Percentiles rank a stretch among this genome's conserved stretches.
phyloP scores from a whole-genome alignment of 2,113 vertebrate genomes.

The Butorides virescens region DNA sequence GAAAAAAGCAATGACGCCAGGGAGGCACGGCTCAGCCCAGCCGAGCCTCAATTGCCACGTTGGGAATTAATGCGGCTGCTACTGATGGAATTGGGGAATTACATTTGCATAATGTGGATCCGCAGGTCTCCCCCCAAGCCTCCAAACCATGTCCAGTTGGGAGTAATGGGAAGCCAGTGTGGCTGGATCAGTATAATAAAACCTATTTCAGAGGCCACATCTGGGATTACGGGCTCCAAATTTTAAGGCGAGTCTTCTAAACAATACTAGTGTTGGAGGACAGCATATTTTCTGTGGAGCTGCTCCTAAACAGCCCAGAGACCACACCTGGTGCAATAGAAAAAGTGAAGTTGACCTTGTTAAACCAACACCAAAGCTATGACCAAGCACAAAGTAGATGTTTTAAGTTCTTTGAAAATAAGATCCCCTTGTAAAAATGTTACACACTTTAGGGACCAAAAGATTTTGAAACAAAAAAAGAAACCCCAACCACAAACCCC shows the following conservation, averaged over 20 bases:
- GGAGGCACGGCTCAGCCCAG: not conserved
- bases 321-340: not conserved
- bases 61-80: not conserved
- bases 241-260: not conserved
- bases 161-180: not conserved
- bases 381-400: not conserved
- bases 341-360: not conserved
- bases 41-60: not conserved
- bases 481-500: not conserved
- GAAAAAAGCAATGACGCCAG: slow-evolving; percentile 16
- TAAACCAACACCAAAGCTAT: not conserved
- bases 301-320: not conserved
- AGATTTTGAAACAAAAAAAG: not conserved
- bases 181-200: not conserved
- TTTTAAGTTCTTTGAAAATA: not conserved
- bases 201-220: not conserved
- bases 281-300: not conserved
- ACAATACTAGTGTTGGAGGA: not conserved
- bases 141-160: not conserved
- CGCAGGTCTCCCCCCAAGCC: not conserved
- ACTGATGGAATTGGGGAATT: slow-evolving; percentile 36
- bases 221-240: not conserved
- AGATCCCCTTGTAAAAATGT: not conserved
- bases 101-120: not conserved
- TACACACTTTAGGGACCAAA: not conserved